These are phyloP conservation scores for Pammene aurita DNA, from an alignment of 2,888 invertebrate species.

Conservation along the genomic window DNA sequence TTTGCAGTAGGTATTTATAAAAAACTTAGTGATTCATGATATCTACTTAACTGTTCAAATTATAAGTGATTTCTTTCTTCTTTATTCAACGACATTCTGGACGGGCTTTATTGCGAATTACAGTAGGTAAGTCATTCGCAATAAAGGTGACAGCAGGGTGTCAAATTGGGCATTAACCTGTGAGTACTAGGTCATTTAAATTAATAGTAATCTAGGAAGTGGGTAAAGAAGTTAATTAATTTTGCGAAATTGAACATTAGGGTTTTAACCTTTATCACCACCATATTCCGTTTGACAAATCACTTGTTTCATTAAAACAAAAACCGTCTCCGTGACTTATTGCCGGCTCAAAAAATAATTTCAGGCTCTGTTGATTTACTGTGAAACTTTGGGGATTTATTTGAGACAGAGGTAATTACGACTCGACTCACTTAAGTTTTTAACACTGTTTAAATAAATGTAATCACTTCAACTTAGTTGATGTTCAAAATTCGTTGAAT, in stretches of 20 bases:
- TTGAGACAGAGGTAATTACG: slow-evolving; percentile 41
- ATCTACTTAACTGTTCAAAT: no score
- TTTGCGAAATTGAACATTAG: neutral
- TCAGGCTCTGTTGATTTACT: slow-evolving; percentile 37
- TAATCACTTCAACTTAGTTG: slow-evolving; percentile 29
- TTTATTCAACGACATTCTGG: no score
- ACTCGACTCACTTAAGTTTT: slow-evolving; percentile 36
- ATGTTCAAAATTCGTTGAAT: slow-evolving; percentile 1
- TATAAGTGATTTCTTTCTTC: no score
- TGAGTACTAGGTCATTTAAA: no score
- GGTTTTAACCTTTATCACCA: slow-evolving; percentile 2
- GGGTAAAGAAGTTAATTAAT: neutral
- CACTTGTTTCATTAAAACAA: slow-evolving; percentile 39
- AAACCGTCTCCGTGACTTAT: slow-evolving; percentile 38
- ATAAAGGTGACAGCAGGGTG: neutral
- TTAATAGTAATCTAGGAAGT: no score
- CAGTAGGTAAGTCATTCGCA: neutral
- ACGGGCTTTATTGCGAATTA: no score
- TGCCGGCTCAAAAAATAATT: slow-evolving; percentile 41
- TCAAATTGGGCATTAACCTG: no score
- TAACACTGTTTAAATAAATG: slow-evolving; percentile 39
- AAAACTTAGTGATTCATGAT: no score
- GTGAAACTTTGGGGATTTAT: slow-evolving; percentile 37
- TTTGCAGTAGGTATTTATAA: no score
- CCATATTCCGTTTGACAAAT: slow-evolving; percentile 37